Evolutionary conservation across 1,140 invertebrate genomes (phyloP).

Genomic region (Drosophila leontia): DNA sequence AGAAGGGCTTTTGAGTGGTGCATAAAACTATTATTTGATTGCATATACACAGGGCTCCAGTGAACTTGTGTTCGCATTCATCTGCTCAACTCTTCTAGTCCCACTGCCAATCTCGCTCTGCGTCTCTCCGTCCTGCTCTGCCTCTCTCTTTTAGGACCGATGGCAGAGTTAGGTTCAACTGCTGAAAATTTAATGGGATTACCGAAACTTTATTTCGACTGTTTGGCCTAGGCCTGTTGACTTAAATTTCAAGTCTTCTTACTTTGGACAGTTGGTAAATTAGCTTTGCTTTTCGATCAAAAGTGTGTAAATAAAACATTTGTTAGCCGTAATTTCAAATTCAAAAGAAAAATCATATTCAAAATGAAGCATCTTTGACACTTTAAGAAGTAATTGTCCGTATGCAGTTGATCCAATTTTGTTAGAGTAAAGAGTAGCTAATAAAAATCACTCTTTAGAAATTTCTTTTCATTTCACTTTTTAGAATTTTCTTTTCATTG

Average conservation of each 20-base stretch:
- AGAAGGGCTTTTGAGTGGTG: conserved; percentile 43
- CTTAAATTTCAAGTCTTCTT: conserved; percentile 4
- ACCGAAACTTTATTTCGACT: conserved; percentile 28
- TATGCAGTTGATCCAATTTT: too few relatives aligned
- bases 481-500: too few relatives aligned
- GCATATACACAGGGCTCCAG: conserved; percentile 28
- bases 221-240: conserved; percentile 15
- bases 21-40: conserved; percentile 56
- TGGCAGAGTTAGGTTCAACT: conserved; percentile 19
- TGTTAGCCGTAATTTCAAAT: neutral
- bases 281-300: conserved; percentile 4
- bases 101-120: neutral
- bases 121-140: neutral
- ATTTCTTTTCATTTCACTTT: too few relatives aligned
- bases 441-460: too few relatives aligned
- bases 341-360: neutral
- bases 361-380: neutral
- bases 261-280: conserved; percentile 7
- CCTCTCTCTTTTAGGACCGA: neutral
- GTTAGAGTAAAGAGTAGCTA: too few relatives aligned
- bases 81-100: conserved; percentile 17
- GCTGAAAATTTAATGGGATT: conserved; percentile 46
- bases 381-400: too few relatives aligned
- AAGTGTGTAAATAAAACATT: conserved; percentile 5
- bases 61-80: conserved; percentile 31